Evolutionary conservation across 64 coral and sea anemone genomes (phyloP), one percentile per base, ranked within the genome.

Genomic region (Exaiptasia diaphana): DNA sequence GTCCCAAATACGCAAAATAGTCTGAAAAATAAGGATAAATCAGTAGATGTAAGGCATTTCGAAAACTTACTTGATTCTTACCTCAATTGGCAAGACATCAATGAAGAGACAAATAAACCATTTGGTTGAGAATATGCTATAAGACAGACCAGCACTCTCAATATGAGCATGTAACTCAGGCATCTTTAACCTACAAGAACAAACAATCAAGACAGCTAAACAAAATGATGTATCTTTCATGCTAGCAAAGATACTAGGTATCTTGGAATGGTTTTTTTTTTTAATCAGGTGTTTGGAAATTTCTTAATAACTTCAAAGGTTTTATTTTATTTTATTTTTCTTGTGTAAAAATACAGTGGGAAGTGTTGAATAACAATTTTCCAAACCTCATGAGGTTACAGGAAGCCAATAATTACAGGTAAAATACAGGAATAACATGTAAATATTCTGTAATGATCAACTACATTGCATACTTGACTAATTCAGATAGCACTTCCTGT

Each of bases 61-160:
- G 24, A 54, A 18, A 17, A 54, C 52, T 54, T 7, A 26, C 55
- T n/a, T n/a, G 30, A 12, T 65, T 14, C 42, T 89, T 27, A 89
- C 94, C 94, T 99, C 94, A 54, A 88, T 33, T 32, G 94, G 89
- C 17, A 99, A 64, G 22, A 99, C 89, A 86, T 99, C 94, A 46
- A 91, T 99, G 14, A 88, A 99, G 4, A 99, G 80, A 68, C 94
- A 99, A 35, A 99, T 99, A 37, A 99, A 99, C 94, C 94, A 99
- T 39, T 99, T 99, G 4, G 94, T 99, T 22, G 83, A 73, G 44
- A 91, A 91, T 61, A 99, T 99, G 27, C 83, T 91, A 41, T 92
- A 88, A 31, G 90, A 88, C 45, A 91, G 60, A 76, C 85, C 94
- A 41, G 85, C 72, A 41, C 71, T 53, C 26, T 99, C 85, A 44